phyloP scores from a whole-genome alignment of 2,888 invertebrate genomes.

The Dusona sp. region DNA sequence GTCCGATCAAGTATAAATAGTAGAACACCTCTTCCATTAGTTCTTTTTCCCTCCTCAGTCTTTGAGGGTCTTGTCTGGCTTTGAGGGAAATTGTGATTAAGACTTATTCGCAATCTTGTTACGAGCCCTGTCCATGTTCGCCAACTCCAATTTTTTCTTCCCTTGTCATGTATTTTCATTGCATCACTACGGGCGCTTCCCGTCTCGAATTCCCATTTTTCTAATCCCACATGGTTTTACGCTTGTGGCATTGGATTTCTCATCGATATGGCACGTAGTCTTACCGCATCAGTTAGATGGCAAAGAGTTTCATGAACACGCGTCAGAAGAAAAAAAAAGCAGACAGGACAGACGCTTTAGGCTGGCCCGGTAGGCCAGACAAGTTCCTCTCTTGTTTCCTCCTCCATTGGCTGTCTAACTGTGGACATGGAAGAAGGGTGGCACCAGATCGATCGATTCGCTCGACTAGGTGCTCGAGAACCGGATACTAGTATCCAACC shows the following conservation, averaged over 20 bases:
- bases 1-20: slow-evolving; percentile 44
- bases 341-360: slow-evolving; percentile 7
- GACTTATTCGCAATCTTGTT: slow-evolving; percentile 52
- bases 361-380: slow-evolving; percentile 50
- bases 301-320: slow-evolving; percentile 41
- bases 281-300: slow-evolving; percentile 19
- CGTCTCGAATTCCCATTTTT: slow-evolving; percentile 29
- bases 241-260: slow-evolving; percentile 18
- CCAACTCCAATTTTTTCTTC: slow-evolving; percentile 7
- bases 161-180: neutral
- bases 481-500: slow-evolving; percentile 63
- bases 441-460: slow-evolving; percentile 67
- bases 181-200: neutral
- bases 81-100: slow-evolving; percentile 53
- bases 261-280: slow-evolving; percentile 16
- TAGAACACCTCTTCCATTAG: slow-evolving; percentile 10
- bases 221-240: slow-evolving; percentile 43
- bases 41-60: neutral
- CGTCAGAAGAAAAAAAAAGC: slow-evolving; percentile 22
- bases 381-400: slow-evolving; percentile 55
- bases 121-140: slow-evolving; percentile 3
- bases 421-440: slow-evolving; percentile 49
- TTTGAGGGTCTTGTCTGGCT: neutral
- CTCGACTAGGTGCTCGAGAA: slow-evolving; percentile 68
- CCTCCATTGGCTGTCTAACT: slow-evolving; percentile 49